These are phyloP conservation scores for Ephialtes manifestator DNA, from an alignment of 2,888 invertebrate genomes.

Conservation along the genomic window DNA sequence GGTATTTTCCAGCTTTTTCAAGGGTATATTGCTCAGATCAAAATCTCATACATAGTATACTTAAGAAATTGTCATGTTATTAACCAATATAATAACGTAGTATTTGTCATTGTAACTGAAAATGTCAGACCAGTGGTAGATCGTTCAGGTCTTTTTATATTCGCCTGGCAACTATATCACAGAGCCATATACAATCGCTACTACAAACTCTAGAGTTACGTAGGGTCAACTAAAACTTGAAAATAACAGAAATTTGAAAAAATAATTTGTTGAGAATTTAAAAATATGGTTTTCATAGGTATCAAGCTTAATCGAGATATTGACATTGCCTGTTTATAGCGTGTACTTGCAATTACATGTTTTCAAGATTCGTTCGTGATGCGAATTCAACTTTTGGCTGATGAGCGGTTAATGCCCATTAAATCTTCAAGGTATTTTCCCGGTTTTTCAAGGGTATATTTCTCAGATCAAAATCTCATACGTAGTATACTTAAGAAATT, in stretches of 20 bases:
- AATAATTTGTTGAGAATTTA: background rate
- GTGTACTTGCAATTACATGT: background rate
- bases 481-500: background rate
- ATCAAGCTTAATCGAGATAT: too few relatives aligned
- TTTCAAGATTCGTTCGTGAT: background rate
- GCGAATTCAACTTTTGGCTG: background rate
- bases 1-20: too few relatives aligned
- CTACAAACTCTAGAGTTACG: conserved; percentile 1
- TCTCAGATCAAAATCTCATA: background rate
- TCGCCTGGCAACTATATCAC: conserved; percentile 6
- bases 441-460: background rate
- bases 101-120: conserved; percentile 33
- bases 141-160: conserved; percentile 23
- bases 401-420: too few relatives aligned
- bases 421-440: too few relatives aligned
- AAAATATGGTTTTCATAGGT: background rate
- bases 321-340: background rate
- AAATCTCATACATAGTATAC: background rate
- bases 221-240: background rate
- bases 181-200: background rate
- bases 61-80: background rate
- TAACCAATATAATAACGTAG: background rate
- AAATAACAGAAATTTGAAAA: background rate
- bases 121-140: conserved; percentile 26
- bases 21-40: background rate